Evolutionary conservation across 92 coral and sea anemone genomes (phyloP), one percentile per base, ranked within the genome.

Genomic region (Epizoanthus scotinus): DNA sequence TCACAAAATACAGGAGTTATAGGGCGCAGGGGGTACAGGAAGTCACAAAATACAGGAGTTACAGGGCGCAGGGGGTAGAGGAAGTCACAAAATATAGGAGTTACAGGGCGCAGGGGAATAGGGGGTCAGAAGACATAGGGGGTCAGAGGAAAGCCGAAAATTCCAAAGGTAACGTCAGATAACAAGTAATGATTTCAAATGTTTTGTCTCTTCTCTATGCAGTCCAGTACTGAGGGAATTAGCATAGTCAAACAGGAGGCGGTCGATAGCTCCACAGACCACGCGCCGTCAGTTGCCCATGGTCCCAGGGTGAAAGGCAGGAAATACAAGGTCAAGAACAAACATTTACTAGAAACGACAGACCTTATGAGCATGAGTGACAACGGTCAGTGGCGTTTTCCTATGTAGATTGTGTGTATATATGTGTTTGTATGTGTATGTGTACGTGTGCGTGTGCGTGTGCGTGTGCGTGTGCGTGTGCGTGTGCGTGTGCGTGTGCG

Each of bases 331-430:
- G 18, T 56, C 9, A 74, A 74, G 20, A 74, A 74, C 67, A 74
- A 74, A 17, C 80, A 74, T 17, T 44, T 74, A 20, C 20, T 74
- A 55, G 80, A 74, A 29, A 47, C 52, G 52, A 74, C 80, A 36
- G 60, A 74, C 12, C 80, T 74, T 54, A 74, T 74, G 80, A 74
- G 80, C 67, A 74, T 74, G 80, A 74, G 38, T n/a, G 80, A 74
- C 42, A 74, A 74, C 44, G 80, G 80, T 74, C 22, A 20, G 80
- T 74, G 36, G 0, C 6, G 6, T 14, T 20, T 13, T 0, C 54
- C 52, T 68, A n/a, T n/a, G 71, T 18, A 18, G 25, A 17, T 7
- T 64, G 3, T 15, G 52, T 10, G 50, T 27, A 22, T 12, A 0
- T 63, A 20, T 63, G 29, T 27, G 8, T 38, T 19, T 38, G 15